These are phyloP conservation scores for Pipistrellus nathusii DNA, from an alignment of 2,797 vertebrate genomes.

Conservation along the genomic window DNA sequence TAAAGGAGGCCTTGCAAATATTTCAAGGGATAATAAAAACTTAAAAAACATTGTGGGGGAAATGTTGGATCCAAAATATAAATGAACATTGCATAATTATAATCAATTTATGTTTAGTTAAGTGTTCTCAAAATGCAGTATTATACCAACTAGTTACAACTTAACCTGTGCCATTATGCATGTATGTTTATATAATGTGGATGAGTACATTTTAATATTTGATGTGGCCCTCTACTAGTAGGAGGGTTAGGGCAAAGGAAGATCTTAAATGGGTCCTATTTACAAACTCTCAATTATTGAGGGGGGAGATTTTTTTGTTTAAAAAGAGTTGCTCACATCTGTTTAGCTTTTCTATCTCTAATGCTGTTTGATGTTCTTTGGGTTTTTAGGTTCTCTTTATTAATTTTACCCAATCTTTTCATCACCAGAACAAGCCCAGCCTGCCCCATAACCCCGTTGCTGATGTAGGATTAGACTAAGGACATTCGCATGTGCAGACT, in stretches of 20 bases:
- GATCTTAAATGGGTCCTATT: background rate
- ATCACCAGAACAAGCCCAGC: background rate
- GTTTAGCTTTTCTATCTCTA: background rate
- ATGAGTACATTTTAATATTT: background rate
- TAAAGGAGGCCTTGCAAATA: background rate
- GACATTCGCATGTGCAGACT: slow-evolving; percentile 62
- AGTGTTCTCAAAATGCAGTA: background rate
- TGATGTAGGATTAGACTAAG: slow-evolving; percentile 39
- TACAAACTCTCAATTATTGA: background rate
- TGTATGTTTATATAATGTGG: background rate
- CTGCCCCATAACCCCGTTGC: background rate
- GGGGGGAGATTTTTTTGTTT: background rate
- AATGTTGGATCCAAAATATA: background rate
- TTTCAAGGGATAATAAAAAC: background rate
- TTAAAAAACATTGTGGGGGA: background rate
- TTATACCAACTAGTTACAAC: background rate
- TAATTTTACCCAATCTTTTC: background rate
- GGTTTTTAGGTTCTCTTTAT: background rate
- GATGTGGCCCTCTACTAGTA: background rate
- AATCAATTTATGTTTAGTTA: background rate
- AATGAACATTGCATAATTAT: background rate
- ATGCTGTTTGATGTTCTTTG: background rate
- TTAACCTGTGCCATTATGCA: background rate
- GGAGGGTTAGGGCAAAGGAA: background rate
- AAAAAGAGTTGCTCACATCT: background rate